These are phyloP conservation scores for Pyxicephalus adspersus DNA, from an alignment of 2,113 vertebrate genomes.

Conservation along the genomic window DNA sequence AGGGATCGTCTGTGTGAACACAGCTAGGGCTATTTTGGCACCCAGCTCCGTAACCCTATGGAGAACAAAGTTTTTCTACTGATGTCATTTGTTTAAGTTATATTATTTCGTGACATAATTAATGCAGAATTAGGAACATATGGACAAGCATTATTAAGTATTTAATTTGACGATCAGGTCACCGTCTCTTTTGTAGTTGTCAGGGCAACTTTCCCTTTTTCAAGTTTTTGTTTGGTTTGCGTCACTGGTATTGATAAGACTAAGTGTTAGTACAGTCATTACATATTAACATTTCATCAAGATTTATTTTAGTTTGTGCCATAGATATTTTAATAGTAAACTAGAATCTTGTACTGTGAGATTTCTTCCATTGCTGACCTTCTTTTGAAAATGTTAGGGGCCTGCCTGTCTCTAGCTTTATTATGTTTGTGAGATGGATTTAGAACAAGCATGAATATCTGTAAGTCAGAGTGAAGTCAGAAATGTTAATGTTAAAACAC, in stretches of 20 bases:
- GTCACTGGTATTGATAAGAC: conserved; percentile 62
- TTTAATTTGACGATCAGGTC: conserved; percentile 70
- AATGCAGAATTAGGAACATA: conserved; percentile 81
- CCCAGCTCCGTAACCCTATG: conserved; percentile 64
- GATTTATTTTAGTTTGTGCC: too few relatives aligned
- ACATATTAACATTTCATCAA: too few relatives aligned
- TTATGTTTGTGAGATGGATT: too few relatives aligned
- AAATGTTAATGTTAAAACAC: too few relatives aligned
- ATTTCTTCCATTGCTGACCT: too few relatives aligned
- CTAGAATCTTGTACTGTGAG: too few relatives aligned
- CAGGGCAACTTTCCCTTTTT: conserved; percentile 65
- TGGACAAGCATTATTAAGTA: conserved; percentile 78
- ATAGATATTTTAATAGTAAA: too few relatives aligned
- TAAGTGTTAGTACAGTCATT: conserved; percentile 60
- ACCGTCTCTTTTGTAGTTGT: conserved; percentile 68
- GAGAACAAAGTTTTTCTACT: conserved; percentile 77
- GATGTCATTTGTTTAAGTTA: conserved; percentile 82
- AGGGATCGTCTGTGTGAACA: conserved; percentile 71
- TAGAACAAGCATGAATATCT: too few relatives aligned
- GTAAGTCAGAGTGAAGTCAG: too few relatives aligned
- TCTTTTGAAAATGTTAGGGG: too few relatives aligned
- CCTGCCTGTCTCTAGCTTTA: too few relatives aligned
- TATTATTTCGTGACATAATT: conserved; percentile 82
- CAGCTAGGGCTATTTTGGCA: conserved; percentile 73
- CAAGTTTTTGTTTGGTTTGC: conserved; percentile 59